Evolutionary conservation across 1,140 invertebrate genomes (phyloP).

Genomic region (Papilio xuthus): DNA sequence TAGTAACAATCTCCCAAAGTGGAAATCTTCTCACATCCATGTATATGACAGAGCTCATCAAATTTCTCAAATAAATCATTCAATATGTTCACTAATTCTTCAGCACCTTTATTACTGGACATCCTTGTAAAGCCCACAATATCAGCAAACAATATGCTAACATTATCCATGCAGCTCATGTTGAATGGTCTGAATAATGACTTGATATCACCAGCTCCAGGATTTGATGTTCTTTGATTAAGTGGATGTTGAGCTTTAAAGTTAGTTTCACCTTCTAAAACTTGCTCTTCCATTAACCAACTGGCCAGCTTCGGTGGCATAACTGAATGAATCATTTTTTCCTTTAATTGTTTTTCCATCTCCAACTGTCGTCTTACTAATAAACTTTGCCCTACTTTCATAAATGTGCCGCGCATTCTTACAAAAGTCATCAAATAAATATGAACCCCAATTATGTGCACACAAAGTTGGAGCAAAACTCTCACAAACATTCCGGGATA

Average conservation of each 20-base stretch:
- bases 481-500: slow-evolving; percentile 86
- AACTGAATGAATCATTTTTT: slow-evolving; percentile 98
- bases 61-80: slow-evolving; percentile 98
- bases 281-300: slow-evolving; percentile 91
- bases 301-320: slow-evolving; percentile 96
- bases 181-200: slow-evolving; percentile 95
- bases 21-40: slow-evolving; percentile 96
- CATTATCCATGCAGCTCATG: slow-evolving; percentile 97
- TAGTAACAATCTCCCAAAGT: slow-evolving; percentile 98
- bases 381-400: slow-evolving; percentile 96
- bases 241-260: slow-evolving; percentile 72
- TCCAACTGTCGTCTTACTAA: slow-evolving; percentile 92
- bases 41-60: slow-evolving; percentile 91
- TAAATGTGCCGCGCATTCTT: slow-evolving; percentile 96
- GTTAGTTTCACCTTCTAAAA: slow-evolving; percentile 78
- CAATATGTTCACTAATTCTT: slow-evolving; percentile 93
- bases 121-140: slow-evolving; percentile 99
- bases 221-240: slow-evolving; percentile 79
- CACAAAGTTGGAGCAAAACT: slow-evolving; percentile 91
- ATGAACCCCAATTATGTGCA: slow-evolving; percentile 96
- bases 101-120: slow-evolving; percentile 97
- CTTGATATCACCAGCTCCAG: slow-evolving; percentile 86
- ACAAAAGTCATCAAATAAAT: slow-evolving; percentile 96
- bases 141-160: slow-evolving; percentile 98
- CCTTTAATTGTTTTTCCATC: slow-evolving; percentile 96